Base-by-base conservation (phyloP, 2,797 vertebrate genomes). In the Hipposideros larvatus region DNA sequence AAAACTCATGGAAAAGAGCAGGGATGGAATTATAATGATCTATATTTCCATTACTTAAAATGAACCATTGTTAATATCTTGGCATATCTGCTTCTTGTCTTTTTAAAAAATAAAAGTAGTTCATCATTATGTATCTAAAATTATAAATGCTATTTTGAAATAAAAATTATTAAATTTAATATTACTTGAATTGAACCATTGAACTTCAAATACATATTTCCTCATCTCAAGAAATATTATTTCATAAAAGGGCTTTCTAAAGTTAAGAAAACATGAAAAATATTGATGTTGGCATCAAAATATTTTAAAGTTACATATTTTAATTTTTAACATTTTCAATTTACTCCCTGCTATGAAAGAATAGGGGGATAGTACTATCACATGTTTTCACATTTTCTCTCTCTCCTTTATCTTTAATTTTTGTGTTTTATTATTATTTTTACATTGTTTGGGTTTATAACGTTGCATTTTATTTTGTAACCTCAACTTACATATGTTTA, bases 201-300 rank as follows among this genome's bases (percentile, higher is more conserved):
- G 63, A 94, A 90, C 7, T 75, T 95, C 37, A 78, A 74, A 68
- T 79, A 48, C 1, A 13, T 34, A 68, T 80, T 70, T 80, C 77
- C 65, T 80, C 88, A 59, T 70, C 31, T 83, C 79, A 65, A 85
- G 24, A 94, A 63, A 89, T 89, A 75, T 41, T 43, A 63, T 80
- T 95, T 95, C 41, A 82, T 53, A 65, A 71, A 71, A 96, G 7
- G 10, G 7, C 15, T 71, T 28, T 75, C 31, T 48, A 53, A 85
- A 61, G 16, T 90, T 87, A 92, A 87, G 51, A 94, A 87, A 95
- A 75, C 4, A 74, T 53, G 10, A 84, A 96, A 95, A 80, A 93
- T 48, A 83, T 13, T 59, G 5, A 86, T 78, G 31, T 61, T 78
- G 31, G 55, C 82, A 83, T 95, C 2, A 92, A 77, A 11, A 71